These are phyloP conservation scores for Batillaria attramentaria DNA, from an alignment of 1,140 invertebrate genomes.

Conservation along the genomic window DNA sequence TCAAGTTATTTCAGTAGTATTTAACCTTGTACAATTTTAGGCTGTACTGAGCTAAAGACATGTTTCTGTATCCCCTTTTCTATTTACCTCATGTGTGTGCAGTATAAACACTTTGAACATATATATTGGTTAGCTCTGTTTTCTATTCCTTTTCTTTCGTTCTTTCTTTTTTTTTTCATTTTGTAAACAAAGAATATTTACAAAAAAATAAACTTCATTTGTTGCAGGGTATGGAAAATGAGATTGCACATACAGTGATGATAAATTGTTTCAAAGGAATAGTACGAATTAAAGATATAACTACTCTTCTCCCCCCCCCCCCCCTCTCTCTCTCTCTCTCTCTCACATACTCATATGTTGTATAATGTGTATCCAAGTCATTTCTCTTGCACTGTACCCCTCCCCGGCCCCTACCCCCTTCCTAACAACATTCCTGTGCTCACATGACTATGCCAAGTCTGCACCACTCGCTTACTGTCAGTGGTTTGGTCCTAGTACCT, in stretches of 20 bases:
- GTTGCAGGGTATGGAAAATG: too few species aligned
- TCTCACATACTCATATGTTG: constrained; percentile 1
- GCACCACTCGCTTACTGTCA: constrained; percentile 11
- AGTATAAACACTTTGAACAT: too few species aligned
- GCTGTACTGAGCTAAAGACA: too few species aligned
- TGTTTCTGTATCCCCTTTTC: too few species aligned
- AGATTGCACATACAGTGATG: neutral
- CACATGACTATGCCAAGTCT: constrained; percentile 25
- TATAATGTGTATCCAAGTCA: neutral
- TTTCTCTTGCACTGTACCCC: neutral
- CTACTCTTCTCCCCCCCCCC: neutral
- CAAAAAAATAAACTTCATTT: neutral
- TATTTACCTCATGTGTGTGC: too few species aligned
- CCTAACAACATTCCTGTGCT: constrained; percentile 29
- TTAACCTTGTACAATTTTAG: too few species aligned
- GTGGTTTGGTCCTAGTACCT: constrained; percentile 1
- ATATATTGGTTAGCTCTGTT: too few species aligned
- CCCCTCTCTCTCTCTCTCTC: constrained; percentile 6
- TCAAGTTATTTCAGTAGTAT: too few species aligned
- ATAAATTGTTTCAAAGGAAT: constrained; percentile 13
- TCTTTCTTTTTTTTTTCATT: too few species aligned
- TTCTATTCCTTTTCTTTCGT: too few species aligned
- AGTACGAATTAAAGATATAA: neutral
- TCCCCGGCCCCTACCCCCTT: neutral
- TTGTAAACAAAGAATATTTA: too few species aligned